phyloP scores from a whole-genome alignment of 2,113 vertebrate species.

The Hyperopisus bebe region DNA sequence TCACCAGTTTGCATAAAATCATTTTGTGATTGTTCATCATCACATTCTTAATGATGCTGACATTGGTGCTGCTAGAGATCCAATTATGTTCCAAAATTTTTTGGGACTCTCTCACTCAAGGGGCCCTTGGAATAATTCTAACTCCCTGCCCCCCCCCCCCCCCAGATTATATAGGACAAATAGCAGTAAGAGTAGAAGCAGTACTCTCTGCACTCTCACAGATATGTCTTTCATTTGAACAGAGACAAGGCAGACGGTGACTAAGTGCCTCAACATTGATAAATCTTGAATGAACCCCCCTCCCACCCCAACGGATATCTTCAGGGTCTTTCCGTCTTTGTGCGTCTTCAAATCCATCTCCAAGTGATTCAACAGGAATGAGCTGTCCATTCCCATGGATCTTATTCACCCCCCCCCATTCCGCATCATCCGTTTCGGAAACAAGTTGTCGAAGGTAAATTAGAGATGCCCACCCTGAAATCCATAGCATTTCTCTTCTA shows the following conservation, averaged over 20 bases:
- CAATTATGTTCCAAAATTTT: too few relatives aligned
- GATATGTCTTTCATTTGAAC: neutral
- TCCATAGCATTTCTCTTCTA: neutral
- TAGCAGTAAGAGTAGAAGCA: neutral
- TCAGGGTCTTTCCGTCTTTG: neutral
- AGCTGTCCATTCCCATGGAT: conserved; percentile 4
- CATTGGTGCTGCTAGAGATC: neutral
- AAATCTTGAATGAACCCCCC: neutral
- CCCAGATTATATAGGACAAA: neutral
- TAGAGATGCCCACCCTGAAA: neutral
- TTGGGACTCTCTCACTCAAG: neutral
- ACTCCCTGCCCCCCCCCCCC: neutral
- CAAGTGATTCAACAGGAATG: neutral
- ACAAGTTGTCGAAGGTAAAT: neutral
- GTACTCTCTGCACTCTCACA: neutral
- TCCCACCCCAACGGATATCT: neutral
- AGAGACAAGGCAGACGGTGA: neutral
- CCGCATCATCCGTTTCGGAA: neutral
- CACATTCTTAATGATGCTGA: neutral
- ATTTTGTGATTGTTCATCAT: neutral
- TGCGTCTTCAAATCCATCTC: neutral
- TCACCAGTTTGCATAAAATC: neutral
- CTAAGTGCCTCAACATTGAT: neutral
- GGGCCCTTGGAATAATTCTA: neutral
- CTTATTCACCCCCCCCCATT: neutral